Evolutionary conservation across 2,797 vertebrate genomes (phyloP).

Genomic region (Clamator glandarius): DNA sequence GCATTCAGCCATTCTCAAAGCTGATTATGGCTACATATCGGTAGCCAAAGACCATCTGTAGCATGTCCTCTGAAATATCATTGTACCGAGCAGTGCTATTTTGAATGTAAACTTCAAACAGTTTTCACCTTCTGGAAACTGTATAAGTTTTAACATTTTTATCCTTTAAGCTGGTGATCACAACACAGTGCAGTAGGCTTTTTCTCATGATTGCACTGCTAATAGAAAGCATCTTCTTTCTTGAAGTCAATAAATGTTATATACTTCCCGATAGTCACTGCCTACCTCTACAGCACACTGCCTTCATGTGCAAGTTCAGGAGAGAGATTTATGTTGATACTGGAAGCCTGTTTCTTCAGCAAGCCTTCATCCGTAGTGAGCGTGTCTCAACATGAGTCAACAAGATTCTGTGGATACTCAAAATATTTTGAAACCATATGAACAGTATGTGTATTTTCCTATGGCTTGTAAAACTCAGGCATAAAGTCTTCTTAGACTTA

Average conservation of each 20-base stretch:
- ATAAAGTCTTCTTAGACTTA: conserved; percentile 32
- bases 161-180: background rate
- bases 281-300: background rate
- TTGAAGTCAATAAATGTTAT: background rate
- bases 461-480: conserved; percentile 45
- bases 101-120: background rate
- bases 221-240: background rate
- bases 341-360: background rate
- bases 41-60: background rate
- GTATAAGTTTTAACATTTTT: background rate
- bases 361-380: background rate
- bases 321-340: background rate
- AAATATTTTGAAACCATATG: conserved; percentile 73
- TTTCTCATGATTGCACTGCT: background rate
- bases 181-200: background rate
- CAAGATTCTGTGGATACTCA: conserved; percentile 64
- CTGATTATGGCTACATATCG: background rate
- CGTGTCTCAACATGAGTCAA: background rate
- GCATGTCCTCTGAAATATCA: background rate
- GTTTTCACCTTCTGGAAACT: background rate
- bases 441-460: conserved; percentile 55
- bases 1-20: background rate
- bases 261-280: background rate
- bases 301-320: background rate
- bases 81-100: background rate